phyloP scores from a whole-genome alignment of 2,797 vertebrate genomes.

The Thunnus albacares region DNA sequence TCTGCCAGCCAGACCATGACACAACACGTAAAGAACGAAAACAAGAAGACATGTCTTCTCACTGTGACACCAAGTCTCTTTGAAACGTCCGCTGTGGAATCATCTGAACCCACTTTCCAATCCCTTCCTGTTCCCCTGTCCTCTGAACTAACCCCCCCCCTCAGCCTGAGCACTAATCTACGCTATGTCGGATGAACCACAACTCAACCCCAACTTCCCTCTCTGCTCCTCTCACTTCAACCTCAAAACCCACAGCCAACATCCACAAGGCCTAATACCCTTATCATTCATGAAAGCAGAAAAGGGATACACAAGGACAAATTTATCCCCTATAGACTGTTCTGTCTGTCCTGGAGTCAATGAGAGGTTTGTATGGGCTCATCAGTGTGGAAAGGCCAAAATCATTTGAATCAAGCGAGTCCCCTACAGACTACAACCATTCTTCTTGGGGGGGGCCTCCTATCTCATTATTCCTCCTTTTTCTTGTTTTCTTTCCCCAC shows the following conservation, averaged over 20 bases:
- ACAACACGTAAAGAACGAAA: conserved; percentile 53
- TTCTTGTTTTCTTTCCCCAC: conserved; percentile 79
- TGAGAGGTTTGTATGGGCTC: conserved; percentile 48
- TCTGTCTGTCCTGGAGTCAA: conserved; percentile 45
- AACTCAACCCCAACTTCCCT: conserved; percentile 60
- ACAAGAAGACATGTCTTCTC: conserved; percentile 45
- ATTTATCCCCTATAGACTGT: conserved; percentile 38
- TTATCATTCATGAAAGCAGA: conserved; percentile 64
- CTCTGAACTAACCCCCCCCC: conserved; percentile 51
- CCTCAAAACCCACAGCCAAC: conserved; percentile 65
- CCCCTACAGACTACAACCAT: conserved; percentile 56
- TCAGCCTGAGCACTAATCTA: conserved; percentile 45
- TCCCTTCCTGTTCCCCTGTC: conserved; percentile 44
- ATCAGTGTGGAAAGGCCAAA: conserved; percentile 47
- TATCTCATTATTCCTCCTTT: conserved; percentile 78
- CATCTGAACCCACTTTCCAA: conserved; percentile 36
- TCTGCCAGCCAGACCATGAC: conserved; percentile 42
- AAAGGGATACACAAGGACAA: conserved; percentile 54
- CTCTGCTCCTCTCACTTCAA: conserved; percentile 59
- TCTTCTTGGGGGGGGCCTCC: conserved; percentile 57
- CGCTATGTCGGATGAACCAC: conserved; percentile 57
- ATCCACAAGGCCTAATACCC: conserved; percentile 65
- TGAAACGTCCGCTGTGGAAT: conserved; percentile 55
- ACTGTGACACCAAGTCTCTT: conserved; percentile 42
- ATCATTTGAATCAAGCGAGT: conserved; percentile 42